phyloP scores from a whole-genome alignment of 2,113 vertebrate species.

The Willisornis vidua region DNA sequence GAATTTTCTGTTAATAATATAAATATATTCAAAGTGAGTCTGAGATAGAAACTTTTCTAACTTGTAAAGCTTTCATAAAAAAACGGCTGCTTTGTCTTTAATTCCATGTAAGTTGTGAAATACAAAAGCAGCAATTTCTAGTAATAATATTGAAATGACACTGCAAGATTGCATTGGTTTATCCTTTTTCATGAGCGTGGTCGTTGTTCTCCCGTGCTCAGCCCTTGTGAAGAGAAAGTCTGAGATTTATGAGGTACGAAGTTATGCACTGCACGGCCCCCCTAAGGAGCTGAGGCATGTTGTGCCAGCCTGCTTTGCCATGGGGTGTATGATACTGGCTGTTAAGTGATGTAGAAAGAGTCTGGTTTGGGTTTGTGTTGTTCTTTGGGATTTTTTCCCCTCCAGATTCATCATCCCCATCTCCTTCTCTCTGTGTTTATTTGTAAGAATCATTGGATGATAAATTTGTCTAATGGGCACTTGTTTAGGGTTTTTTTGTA shows the following conservation, averaged over 20 bases:
- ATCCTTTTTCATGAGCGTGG: neutral
- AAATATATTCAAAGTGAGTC: neutral
- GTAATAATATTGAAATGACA: neutral
- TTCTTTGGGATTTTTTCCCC: neutral
- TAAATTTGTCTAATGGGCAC: neutral
- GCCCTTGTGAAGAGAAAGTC: neutral
- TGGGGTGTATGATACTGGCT: neutral
- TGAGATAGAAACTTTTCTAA: neutral
- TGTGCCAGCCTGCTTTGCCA: neutral
- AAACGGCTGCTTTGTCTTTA: neutral
- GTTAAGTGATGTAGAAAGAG: neutral
- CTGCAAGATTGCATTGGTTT: neutral
- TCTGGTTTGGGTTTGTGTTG: neutral
- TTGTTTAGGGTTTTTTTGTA: neutral
- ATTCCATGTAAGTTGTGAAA: neutral
- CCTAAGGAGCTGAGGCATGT: neutral
- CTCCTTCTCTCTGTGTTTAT: neutral
- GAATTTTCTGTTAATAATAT: neutral
- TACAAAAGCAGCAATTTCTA: neutral
- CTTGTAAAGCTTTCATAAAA: neutral
- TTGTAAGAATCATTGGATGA: neutral
- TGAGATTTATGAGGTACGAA: neutral
- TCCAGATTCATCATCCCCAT: neutral
- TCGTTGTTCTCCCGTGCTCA: neutral
- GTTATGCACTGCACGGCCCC: neutral